These are phyloP conservation scores for Hydriomena furcata DNA, from an alignment of 2,888 invertebrate species.

Conservation along the genomic window DNA sequence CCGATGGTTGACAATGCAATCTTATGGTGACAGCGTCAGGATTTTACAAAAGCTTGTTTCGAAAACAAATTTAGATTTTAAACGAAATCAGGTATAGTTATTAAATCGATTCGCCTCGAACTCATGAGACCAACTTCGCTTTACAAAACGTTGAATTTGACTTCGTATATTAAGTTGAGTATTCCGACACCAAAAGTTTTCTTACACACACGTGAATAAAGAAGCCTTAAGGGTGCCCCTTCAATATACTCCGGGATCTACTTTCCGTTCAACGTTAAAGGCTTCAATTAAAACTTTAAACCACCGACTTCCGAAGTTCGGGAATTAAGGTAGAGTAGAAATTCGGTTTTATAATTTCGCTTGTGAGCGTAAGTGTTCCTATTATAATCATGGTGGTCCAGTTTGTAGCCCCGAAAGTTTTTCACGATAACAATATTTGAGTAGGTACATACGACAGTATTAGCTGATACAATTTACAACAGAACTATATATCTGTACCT, in stretches of 20 bases:
- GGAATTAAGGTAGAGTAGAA: slow-evolving; percentile 8
- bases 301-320: slow-evolving; percentile 28
- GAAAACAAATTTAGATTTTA: not conserved
- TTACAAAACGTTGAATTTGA: not conserved
- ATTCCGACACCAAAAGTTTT: slow-evolving; percentile 22
- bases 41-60: too few relatives aligned
- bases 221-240: slow-evolving; percentile 28
- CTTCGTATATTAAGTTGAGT: slow-evolving; percentile 15
- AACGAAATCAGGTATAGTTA: not conserved
- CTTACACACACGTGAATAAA: slow-evolving; percentile 12
- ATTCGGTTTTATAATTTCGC: slow-evolving; percentile 8
- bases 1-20: too few relatives aligned
- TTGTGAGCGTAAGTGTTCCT: not conserved
- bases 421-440: too few relatives aligned
- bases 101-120: too few relatives aligned
- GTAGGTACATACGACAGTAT: too few relatives aligned
- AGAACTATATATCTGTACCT: too few relatives aligned
- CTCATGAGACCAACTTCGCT: not conserved
- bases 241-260: slow-evolving; percentile 15
- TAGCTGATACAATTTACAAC: too few relatives aligned
- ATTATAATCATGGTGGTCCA: too few relatives aligned
- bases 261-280: slow-evolving; percentile 30
- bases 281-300: slow-evolving; percentile 33
- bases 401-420: too few relatives aligned
- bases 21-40: too few relatives aligned